Evolutionary conservation across 2,888 invertebrate genomes (phyloP).

Genomic region (Troides helena): DNA sequence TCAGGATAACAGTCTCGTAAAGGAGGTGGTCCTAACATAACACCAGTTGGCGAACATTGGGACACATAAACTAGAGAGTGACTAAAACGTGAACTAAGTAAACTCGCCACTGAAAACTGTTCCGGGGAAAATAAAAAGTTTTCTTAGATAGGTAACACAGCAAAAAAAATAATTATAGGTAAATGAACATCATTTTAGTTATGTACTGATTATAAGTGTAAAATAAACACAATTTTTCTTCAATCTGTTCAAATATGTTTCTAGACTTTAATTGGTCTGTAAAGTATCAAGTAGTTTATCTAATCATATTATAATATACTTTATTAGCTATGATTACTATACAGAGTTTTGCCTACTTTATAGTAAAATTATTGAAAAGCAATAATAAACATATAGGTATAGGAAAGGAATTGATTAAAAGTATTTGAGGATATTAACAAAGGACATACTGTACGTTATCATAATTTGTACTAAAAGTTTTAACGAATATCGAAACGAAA

Average conservation of each 20-base stretch:
- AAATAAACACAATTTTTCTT: no score
- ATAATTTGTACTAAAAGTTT: neutral
- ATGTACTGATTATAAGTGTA: no score
- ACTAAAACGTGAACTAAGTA: constrained; percentile 28
- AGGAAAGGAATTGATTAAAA: neutral
- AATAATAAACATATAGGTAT: neutral
- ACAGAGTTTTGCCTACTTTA: neutral
- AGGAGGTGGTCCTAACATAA: constrained; percentile 59
- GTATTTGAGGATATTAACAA: neutral
- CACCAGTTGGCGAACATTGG: constrained; percentile 47
- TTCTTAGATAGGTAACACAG: neutral
- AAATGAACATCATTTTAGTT: no score
- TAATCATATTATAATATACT: no score
- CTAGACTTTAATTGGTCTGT: no score
- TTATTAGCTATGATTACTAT: neutral
- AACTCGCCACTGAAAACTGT: constrained; percentile 15
- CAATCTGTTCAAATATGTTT: no score
- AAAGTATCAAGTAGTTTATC: no score
- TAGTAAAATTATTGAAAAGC: neutral
- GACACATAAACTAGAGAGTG: constrained; percentile 19
- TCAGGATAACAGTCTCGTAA: constrained; percentile 67
- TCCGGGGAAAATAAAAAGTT: neutral
- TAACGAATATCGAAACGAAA: neutral
- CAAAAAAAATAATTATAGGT: no score
- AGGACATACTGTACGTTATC: neutral